Conservation (phyloP, 2,797 vertebrate genomes). For the Rallus crepitans region DNA sequence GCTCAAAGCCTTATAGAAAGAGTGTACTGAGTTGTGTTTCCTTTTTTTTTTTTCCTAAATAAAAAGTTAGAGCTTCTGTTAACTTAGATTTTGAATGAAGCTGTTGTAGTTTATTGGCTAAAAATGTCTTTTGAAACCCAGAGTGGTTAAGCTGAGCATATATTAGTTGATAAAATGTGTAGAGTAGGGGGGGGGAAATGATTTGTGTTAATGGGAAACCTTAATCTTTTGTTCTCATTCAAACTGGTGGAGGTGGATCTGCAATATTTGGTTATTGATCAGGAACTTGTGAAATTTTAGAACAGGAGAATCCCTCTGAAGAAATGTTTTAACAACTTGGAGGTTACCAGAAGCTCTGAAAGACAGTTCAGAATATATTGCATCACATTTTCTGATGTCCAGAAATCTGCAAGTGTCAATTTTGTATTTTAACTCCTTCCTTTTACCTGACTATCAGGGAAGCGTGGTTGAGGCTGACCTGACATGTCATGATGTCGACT, state of each 20-base stretch:
- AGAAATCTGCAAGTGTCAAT: conserved; percentile 82
- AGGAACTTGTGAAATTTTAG: conserved; percentile 59
- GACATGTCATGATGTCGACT: conserved; percentile 90
- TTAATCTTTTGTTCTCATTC: conserved; percentile 12
- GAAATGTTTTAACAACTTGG: conserved; percentile 44
- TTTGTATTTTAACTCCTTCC: conserved; percentile 92
- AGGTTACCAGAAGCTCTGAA: conserved; percentile 86
- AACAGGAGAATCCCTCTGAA: conserved; percentile 37
- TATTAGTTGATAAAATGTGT: conserved; percentile 48
- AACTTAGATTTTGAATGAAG: conserved; percentile 71
- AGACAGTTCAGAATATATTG: conserved; percentile 68
- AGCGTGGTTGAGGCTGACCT: conserved; percentile 88
- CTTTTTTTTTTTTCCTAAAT: conserved; percentile 35
- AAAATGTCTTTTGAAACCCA: conserved; percentile 41
- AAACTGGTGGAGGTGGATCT: conserved; percentile 36
- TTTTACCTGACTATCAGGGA: conserved; percentile 97
- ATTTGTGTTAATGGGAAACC: conserved; percentile 25
- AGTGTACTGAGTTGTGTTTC: conserved; percentile 61
- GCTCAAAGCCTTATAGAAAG: conserved; percentile 77
- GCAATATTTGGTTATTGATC: conserved; percentile 32
- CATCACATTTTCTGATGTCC: conserved; percentile 82
- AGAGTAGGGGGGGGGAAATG: not conserved
- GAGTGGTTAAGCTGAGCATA: not conserved
- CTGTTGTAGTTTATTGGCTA: conserved; percentile 58
- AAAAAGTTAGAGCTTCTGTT: conserved; percentile 81